Evolutionary conservation across 2,888 invertebrate genomes (phyloP).

Genomic region (Leucozona laternaria): DNA sequence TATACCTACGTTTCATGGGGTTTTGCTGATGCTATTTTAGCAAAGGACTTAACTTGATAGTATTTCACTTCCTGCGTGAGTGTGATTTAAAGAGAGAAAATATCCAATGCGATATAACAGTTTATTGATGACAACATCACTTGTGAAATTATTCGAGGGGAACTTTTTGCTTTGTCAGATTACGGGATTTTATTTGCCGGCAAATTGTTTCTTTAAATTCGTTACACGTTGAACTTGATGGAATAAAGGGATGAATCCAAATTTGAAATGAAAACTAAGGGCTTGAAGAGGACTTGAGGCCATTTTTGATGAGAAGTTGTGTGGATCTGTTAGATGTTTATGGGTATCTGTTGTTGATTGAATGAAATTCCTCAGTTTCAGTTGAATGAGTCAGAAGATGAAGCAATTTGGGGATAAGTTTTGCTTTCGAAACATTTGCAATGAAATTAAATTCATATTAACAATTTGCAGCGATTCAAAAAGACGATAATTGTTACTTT

Average conservation of each 20-base stretch:
- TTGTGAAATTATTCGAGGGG: slow-evolving; percentile 24
- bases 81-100: slow-evolving; percentile 13
- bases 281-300: background rate
- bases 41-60: slow-evolving; percentile 28
- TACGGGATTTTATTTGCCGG: slow-evolving; percentile 42
- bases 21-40: slow-evolving; percentile 1
- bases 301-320: background rate
- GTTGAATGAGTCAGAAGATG: background rate
- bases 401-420: background rate
- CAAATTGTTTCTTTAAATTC: slow-evolving; percentile 60
- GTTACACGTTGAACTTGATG: slow-evolving; percentile 22
- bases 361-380: background rate
- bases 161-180: slow-evolving; percentile 35
- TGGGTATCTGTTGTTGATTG: background rate
- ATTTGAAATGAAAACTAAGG: background rate
- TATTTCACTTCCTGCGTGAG: slow-evolving; percentile 3
- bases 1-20: background rate
- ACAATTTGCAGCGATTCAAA: background rate
- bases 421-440: background rate
- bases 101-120: slow-evolving; percentile 10
- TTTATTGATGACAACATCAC: slow-evolving; percentile 46
- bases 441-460: background rate
- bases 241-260: background rate
- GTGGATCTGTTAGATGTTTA: background rate
- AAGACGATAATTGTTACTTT: too few relatives aligned